Evolutionary conservation across 2,113 vertebrate genomes (phyloP), one percentile per base, ranked within the genome.

Genomic region (Tringa solitaria): DNA sequence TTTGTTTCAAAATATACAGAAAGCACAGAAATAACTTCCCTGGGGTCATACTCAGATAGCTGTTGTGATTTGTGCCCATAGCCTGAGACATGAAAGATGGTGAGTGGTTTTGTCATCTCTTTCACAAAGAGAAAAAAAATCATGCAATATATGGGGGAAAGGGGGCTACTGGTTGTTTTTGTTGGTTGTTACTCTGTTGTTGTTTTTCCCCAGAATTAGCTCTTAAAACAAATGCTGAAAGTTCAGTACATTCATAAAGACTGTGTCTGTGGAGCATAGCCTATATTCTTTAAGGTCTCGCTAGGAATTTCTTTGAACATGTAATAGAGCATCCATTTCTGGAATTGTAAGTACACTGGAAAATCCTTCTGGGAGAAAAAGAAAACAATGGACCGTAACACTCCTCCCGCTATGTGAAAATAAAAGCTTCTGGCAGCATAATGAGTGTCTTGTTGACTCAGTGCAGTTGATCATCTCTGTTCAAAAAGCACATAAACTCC

Each of bases 361-460:
- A 96, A 92, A 78, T 65, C 81, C 69, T 95, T 89, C 77, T 56
- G 70, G 86, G 90, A 92, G 59, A 59, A 79, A 92, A 90, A 78
- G 41, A 72, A 87, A 96, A 88, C 72, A 93, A 35, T 79, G 35
- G 56, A 72, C 82, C 56, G 84, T 72, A 94, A 92, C 8, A 5
- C 65, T 93, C 14, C 26, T 87, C 46, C 63, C 79, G 41, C 54
- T 72, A 65, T 48, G 61, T 78, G 76, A 93, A 92, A 96, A 95
- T 92, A 96, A 92, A 94, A 94, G 68, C 72, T 91, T 92, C 68
- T 95, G 63, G 64, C 77, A 92, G 79, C 57, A 84, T 83, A 95
- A 96, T 67, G 64, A 96, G 41, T 68, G 63, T 84, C 75, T 70
- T 88, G 82, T 96, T 94, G 91, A 90, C 63, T 88, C 74, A 90